Evolutionary conservation across 1,140 invertebrate species (phyloP).

Genomic region (Diplogasteroides magnus): DNA sequence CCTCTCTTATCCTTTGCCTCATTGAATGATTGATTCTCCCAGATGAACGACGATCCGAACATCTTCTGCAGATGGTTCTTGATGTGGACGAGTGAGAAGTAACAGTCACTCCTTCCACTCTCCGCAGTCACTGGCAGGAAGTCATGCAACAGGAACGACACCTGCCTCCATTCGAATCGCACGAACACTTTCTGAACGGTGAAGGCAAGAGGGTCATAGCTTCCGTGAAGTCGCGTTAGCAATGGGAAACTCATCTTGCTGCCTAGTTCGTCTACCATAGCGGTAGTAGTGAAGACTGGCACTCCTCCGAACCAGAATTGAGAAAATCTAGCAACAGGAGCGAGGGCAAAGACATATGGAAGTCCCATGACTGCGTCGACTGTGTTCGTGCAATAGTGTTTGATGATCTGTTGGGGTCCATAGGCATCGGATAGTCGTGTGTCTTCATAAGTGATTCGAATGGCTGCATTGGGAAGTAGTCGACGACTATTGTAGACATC

Average conservation of each 20-base stretch:
- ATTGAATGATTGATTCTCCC: slow-evolving; percentile 63
- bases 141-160: slow-evolving; percentile 68
- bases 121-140: slow-evolving; percentile 56
- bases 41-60: slow-evolving; percentile 56
- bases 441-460: slow-evolving; percentile 46
- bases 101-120: slow-evolving; percentile 61
- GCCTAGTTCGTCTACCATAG: slow-evolving; percentile 73
- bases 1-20: slow-evolving; percentile 59
- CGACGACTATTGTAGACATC: slow-evolving; percentile 33
- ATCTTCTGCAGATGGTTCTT: slow-evolving; percentile 63
- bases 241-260: slow-evolving; percentile 69
- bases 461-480: slow-evolving; percentile 38
- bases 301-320: slow-evolving; percentile 73
- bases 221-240: slow-evolving; percentile 78
- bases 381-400: slow-evolving; percentile 47
- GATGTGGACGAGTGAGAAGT: slow-evolving; percentile 68
- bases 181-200: slow-evolving; percentile 67
- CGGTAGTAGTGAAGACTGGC: slow-evolving; percentile 77
- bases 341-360: slow-evolving; percentile 82
- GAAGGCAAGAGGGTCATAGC: slow-evolving; percentile 68
- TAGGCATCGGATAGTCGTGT: slow-evolving; percentile 49
- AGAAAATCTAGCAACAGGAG: slow-evolving; percentile 79
- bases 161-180: slow-evolving; percentile 66
- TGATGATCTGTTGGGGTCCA: slow-evolving; percentile 51
- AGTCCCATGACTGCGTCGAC: slow-evolving; percentile 81